These are phyloP conservation scores for Chaetodon trifasciatus DNA, from an alignment of 2,797 vertebrate species.

Conservation along the genomic window DNA sequence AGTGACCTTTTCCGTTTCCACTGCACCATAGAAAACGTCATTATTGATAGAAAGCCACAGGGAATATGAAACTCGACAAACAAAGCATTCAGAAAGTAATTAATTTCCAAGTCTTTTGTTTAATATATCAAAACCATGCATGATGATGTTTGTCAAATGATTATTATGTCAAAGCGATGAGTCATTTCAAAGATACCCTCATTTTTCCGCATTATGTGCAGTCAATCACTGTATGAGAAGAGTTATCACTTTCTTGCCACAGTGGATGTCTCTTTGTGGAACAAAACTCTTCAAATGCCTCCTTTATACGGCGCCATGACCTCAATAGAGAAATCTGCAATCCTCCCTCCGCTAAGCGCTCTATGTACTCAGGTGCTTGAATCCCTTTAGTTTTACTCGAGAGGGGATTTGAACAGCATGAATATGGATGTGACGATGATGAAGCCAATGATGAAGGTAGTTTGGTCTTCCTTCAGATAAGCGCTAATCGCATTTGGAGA, in stretches of 20 bases:
- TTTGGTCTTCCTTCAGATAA: slow-evolving; percentile 82
- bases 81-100: background rate
- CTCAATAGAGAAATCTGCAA: slow-evolving; percentile 75
- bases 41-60: background rate
- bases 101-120: slow-evolving; percentile 6
- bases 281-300: slow-evolving; percentile 59
- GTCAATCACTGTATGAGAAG: slow-evolving; percentile 15
- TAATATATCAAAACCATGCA: slow-evolving; percentile 13
- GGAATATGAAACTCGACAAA: background rate
- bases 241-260: slow-evolving; percentile 36
- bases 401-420: slow-evolving; percentile 78
- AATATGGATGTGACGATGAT: slow-evolving; percentile 82
- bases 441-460: slow-evolving; percentile 78
- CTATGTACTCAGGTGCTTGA: slow-evolving; percentile 75
- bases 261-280: slow-evolving; percentile 43
- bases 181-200: slow-evolving; percentile 4
- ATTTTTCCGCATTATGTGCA: slow-evolving; percentile 34
- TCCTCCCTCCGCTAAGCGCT: slow-evolving; percentile 60
- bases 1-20: background rate
- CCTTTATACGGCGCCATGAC: slow-evolving; percentile 65
- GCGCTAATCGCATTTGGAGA: slow-evolving; percentile 80
- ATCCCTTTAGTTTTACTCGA: slow-evolving; percentile 77
- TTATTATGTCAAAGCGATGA: slow-evolving; percentile 27
- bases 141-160: slow-evolving; percentile 12
- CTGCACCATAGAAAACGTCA: background rate